Evolutionary conservation across 2,888 invertebrate species (phyloP), one percentile per base, ranked within the genome.

Genomic region (Chloromyia formosa): DNA sequence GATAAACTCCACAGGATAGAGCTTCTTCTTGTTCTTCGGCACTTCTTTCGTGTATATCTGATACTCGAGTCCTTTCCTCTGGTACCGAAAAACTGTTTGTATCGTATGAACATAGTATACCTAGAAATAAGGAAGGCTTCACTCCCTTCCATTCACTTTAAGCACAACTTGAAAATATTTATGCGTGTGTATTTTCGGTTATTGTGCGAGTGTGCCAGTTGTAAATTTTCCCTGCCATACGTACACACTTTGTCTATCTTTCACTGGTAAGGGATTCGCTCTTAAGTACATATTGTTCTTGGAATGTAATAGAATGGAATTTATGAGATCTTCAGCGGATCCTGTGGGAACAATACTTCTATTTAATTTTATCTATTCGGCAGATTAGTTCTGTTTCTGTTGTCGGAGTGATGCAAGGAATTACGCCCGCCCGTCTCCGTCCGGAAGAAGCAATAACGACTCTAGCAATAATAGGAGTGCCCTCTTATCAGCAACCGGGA

Each of bases 351-450:
- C 62, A 61, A 73, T 60, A 73, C 62, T 61, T 61, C 49, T 73
- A 73, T 61, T 73, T 73, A 61, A 73, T 73, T 73, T 73, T 73
- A 73, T 73, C 73, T 73, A 73, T 73, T 73, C 61, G 22, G 23
- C n/a, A 73, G 73, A 73, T 73, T 73, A 73, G 73, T 73, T 73
- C 40, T 45, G 58, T 71, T 71, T 64, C 58, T 58, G 71, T 71
- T 71, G 14, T 27, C 53, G 40, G 27, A 20, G 4, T 35, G 1
- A 22, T n/a, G 45, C 66, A 66, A 66, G 45, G 49, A 20, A 49
- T 66, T 45, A 14, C 35, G n/a, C n/a, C n/a, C n/a, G n/a, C n/a
- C n/a, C n/a, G n/a, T n/a, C n/a, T n/a, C n/a, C n/a, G 20, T 49
- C 23, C 12, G 49, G 20, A 66, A 22, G 20, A 66, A 49, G 40